These are phyloP conservation scores for Holothuria scabra DNA, from an alignment of 53 echinoderm and acorn worm genomes.

Conservation along the genomic window DNA sequence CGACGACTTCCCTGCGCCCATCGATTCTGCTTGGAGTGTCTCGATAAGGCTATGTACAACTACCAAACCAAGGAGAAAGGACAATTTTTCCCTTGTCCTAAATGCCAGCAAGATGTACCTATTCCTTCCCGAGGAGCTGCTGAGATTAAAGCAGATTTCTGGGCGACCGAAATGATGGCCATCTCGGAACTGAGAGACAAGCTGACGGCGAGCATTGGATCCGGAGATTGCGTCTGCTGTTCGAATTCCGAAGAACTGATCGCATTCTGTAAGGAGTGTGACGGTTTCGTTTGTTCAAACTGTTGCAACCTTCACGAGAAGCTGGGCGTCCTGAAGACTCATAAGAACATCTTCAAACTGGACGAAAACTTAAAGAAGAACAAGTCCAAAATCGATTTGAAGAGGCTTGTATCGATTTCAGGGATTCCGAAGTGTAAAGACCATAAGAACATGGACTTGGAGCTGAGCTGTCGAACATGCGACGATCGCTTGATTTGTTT, in stretches of 20 bases:
- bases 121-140: conserved; percentile 23
- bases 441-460: conserved; percentile 40
- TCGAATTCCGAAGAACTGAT: conserved; percentile 11
- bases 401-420: conserved; percentile 18
- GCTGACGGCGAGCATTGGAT: conserved; percentile 1
- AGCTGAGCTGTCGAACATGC: conserved; percentile 29
- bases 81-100: conserved; percentile 21
- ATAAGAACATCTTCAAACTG: conserved; percentile 33
- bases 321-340: conserved; percentile 8
- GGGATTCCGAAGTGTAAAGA: conserved; percentile 5
- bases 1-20: conserved; percentile 38
- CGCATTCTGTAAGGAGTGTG: conserved; percentile 30
- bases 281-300: conserved; percentile 35
- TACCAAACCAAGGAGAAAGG: conserved; percentile 21
- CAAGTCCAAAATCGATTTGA: conserved; percentile 30
- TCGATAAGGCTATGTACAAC: conserved; percentile 12
- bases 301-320: conserved; percentile 33
- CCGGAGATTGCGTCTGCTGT: conserved; percentile 17
- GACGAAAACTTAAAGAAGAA: conserved; percentile 20
- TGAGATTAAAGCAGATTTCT: conserved; percentile 28
- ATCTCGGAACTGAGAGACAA: conserved; percentile 31
- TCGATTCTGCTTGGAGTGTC: conserved; percentile 29
- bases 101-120: conserved; percentile 14
- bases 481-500: conserved; percentile 24
- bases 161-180: conserved; percentile 20